Base-by-base conservation (phyloP, 2,888 invertebrate genomes). In the Trachelus iudaicus region DNA sequence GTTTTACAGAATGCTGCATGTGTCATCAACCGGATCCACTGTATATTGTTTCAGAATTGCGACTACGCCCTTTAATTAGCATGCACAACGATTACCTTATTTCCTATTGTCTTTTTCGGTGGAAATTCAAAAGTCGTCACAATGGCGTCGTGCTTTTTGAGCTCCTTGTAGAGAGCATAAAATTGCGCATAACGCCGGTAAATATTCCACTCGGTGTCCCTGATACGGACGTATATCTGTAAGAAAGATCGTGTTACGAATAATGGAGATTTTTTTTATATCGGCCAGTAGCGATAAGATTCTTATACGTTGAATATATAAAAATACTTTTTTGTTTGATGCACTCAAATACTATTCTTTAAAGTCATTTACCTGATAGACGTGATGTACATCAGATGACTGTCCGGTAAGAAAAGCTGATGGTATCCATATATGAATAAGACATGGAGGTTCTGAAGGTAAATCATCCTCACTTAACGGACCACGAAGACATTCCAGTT, bases 161-260 rank as follows among this genome's bases (percentile, higher is more conserved):
- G 92, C 85, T 96, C 95, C 81, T 94, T 94, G 90, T 98, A 97
- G 37, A 98, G 93, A 81, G 96, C 95, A 90, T 97, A 94, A 92
- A 99, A 98, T 91, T 98, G 98, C 11, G 97, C 96, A 90, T 98
- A 99, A 87, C 99, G 94, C 84, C 98, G 94, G 90, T 98, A 98
- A n/a, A 98, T 95, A 88, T 97, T 98, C 98, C 98, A 98, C 90
- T 98, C 98, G 83, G 97, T 97, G 86, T 96, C 95, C 73, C 96
- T 95, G 76, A 97, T 95, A 85, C 97, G 94, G 69, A 98, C 90
- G 87, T 96, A 96, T 85, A 97, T 94, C 96, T 96, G 87, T 6
- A 92, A 92, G 75, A 77, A 6, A 37, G 34, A 35, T 74, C 15
- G 11, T 15, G 11, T 31, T 33, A 33, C 30, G 37, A 23, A 73